Evolutionary conservation across 2,888 invertebrate species (phyloP), one percentile per base, ranked within the genome.

Genomic region (Athalia cordata): DNA sequence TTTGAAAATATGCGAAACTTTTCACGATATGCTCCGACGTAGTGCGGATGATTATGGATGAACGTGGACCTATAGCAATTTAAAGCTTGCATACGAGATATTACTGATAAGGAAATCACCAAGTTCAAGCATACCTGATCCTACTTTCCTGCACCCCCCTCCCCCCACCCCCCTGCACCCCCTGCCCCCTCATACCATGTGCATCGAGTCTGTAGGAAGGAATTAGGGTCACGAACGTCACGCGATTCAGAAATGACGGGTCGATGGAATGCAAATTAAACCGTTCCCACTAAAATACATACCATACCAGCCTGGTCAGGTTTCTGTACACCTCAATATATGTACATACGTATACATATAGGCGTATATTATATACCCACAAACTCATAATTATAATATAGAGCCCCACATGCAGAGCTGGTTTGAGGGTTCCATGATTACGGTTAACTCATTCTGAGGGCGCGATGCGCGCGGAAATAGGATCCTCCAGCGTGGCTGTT

Each of bases 201-300:
- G 72, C 72, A 72, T 47, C 47, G 29, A 57, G 77, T 68, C 68
- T 47, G 66, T 68, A 61, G 49, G 59, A 68, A 57, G 49, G 67
- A 70, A 77, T 77, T 70, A 77, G 61, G 77, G 61, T 61, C 61
- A 67, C 68, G 67, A 77, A 61, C 67, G 55, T 77, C 77, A 77
- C 77, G 68, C 61, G 68, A 68, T 67, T 43, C 45, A 62, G 68
- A 68, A 65, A 52, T 68, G 66, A 59, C 67, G 70, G 77, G 61
- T 77, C 68, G 77, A 77, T 77, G 68, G 57, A 77, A 77, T 77
- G 77, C 68, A 77, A 70, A 77, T 70, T 77, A 68, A 70, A 68
- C 43, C 62, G 45, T 70, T 50, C 59, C 61, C n/a, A n/a, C 9
- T 77, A 77, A 59, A 77, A 77, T 77, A 70, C 61, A 77, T 68